A percentile compares a stretch with the other conserved stretches of the same genome.
Conservation (phyloP, 2,797 vertebrate species). For the Crypturellus tataupa region DNA sequence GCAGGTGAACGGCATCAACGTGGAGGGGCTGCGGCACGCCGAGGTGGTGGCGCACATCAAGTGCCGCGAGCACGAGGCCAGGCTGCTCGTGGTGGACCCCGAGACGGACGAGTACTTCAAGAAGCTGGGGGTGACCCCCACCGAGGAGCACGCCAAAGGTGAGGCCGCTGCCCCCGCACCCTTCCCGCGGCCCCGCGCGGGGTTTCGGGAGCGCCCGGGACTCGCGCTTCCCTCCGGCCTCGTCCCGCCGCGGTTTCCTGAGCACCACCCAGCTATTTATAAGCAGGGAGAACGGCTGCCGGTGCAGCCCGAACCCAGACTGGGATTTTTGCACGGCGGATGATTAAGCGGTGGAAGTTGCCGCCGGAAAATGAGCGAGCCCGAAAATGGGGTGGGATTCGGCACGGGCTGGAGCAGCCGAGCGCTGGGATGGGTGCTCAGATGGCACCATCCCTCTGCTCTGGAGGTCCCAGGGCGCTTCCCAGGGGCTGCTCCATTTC, state of each 20-base stretch:
- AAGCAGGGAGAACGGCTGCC: constrained; percentile 3
- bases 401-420: neutral
- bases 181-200: neutral
- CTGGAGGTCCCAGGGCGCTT: too few species aligned
- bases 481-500: neutral
- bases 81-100: constrained; percentile 90
- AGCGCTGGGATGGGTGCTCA: neutral
- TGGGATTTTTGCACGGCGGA: neutral
- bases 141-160: constrained; percentile 87
- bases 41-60: constrained; percentile 93
- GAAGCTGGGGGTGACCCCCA: constrained; percentile 86
- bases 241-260: constrained; percentile 42
- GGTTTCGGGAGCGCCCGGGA: neutral
- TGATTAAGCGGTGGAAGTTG: neutral
- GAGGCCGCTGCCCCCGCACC: fast-evolving
- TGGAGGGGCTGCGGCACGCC: constrained; percentile 88
- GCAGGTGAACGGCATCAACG: constrained; percentile 91
- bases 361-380: neutral
- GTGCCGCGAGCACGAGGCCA: constrained; percentile 82
- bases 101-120: constrained; percentile 92
- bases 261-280: constrained; percentile 66
- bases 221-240: constrained; percentile 50
- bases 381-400: neutral
- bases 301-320: neutral
- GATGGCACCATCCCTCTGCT: neutral